These are phyloP conservation scores for Hozukius guyotensis DNA, from an alignment of 2,797 vertebrate species.

Conservation along the genomic window DNA sequence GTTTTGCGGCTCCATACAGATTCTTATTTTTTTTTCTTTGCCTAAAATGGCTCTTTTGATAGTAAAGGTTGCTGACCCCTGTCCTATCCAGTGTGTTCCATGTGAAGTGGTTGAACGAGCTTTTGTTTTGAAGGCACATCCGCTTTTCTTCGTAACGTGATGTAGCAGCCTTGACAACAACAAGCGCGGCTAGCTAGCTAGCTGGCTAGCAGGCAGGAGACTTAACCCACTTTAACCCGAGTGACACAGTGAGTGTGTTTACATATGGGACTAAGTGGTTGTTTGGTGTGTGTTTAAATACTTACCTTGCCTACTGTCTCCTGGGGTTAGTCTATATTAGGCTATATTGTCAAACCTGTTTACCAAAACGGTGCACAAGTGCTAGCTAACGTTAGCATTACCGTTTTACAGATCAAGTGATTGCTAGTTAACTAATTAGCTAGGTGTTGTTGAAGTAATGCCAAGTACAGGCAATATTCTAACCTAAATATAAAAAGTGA, in stretches of 20 bases:
- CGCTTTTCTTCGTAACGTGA: background rate
- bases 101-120: too few species aligned
- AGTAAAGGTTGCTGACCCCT: too few species aligned
- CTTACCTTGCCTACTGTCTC: background rate
- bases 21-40: too few species aligned
- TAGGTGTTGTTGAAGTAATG: background rate
- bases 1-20: too few species aligned
- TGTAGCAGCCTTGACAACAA: conserved; percentile 38
- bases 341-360: conserved; percentile 1
- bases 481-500: too few species aligned
- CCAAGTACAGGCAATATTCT: background rate
- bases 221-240: conserved; percentile 56
- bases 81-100: too few species aligned
- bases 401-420: conserved; percentile 27
- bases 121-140: conserved; percentile 40
- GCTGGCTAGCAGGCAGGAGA: conserved; percentile 44
- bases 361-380: conserved; percentile 20
- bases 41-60: too few species aligned
- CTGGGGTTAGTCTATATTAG: background rate
- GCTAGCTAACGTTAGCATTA: background rate
- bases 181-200: conserved; percentile 48
- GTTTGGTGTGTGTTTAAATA: background rate
- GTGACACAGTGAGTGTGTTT: conserved; percentile 62
- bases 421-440: conserved; percentile 20
- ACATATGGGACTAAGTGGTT: conserved; percentile 23